Evolutionary conservation across 2,797 vertebrate genomes (phyloP), one percentile per base, ranked within the genome.

Genomic region (Chloroceryle amazona): DNA sequence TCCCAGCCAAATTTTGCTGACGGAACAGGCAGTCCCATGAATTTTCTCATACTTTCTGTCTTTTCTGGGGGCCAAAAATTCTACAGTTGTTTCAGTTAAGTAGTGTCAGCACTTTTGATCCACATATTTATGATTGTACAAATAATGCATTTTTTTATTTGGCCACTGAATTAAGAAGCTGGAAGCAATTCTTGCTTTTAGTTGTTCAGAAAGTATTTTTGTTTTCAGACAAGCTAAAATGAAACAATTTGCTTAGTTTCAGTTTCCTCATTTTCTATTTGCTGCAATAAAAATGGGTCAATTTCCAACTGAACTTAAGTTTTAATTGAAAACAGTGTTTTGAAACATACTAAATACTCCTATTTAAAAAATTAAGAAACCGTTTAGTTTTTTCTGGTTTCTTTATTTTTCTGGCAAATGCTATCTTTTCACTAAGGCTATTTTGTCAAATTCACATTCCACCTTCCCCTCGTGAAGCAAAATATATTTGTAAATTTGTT

Each of bases 321-420:
- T 90, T 81, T 81, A 95, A 94, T 90, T 74, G 89, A 91, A 93
- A 96, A 61, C 61, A 57, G 16, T 60, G 10, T 78, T 87, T 90
- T 91, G 52, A 89, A 87, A 78, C 15, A 57, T 13, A 79, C 26
- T 29, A 63, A 87, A 62, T 82, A 49, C 4, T 54, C 46, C 39
- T 22, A 1, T 46, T 72, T 89, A 19, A 52, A 63, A 88, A 86
- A 60, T 67, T 55, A 51, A 42, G 57, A 75, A 86, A 81, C 74
- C 4, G 6, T 67, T 72, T n/a, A 49, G 18, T 26, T 6, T 63
- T 86, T 86, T 70, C 39, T 80, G 10, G 5, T 76, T 75, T 75
- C 58, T 88, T 60, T 33, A 17, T 67, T 81, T 80, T 87, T 70
- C n/a, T 87, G 37, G n/a, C 28, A 71, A 29, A 82, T 41, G 23